These are phyloP conservation scores for Choloepus didactylus DNA, from an alignment of 2,797 vertebrate species.

Conservation along the genomic window DNA sequence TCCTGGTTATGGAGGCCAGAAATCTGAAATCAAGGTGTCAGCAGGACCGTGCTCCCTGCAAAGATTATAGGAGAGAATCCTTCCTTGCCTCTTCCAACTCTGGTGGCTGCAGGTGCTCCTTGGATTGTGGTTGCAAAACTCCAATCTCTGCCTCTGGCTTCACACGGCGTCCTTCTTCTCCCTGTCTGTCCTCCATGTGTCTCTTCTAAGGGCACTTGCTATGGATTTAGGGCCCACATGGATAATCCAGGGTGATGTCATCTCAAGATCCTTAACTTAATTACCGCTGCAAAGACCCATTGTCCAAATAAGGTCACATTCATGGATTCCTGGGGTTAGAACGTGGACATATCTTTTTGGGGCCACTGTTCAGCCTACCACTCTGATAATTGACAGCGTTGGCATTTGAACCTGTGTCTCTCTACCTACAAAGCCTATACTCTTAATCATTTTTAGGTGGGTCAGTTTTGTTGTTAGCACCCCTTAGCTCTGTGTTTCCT, in stretches of 20 bases:
- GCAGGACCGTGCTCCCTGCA: not conserved
- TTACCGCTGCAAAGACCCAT: not conserved
- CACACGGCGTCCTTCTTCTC: not conserved
- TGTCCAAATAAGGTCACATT: slow-evolving; percentile 29
- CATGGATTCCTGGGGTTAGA: not conserved
- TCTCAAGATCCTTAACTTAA: not conserved
- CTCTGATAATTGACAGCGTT: not conserved
- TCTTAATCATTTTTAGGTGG: not conserved
- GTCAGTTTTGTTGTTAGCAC: not conserved
- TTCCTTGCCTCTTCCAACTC: not conserved
- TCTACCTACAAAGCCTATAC: not conserved
- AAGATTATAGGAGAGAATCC: not conserved
- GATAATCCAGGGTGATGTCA: not conserved
- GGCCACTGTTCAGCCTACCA: not conserved
- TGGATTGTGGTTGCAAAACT: not conserved
- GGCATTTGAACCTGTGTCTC: not conserved
- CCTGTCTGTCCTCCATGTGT: not conserved
- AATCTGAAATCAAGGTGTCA: not conserved
- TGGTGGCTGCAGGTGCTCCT: not conserved
- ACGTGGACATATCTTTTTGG: not conserved
- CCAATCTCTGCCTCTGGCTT: not conserved
- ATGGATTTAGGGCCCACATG: not conserved
- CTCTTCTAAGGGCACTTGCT: not conserved
- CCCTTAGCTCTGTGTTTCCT: not conserved
- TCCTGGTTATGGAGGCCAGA: not conserved